Evolutionary conservation across 2,797 vertebrate genomes (phyloP).

Genomic region (Muraenolepis orangiensis): DNA sequence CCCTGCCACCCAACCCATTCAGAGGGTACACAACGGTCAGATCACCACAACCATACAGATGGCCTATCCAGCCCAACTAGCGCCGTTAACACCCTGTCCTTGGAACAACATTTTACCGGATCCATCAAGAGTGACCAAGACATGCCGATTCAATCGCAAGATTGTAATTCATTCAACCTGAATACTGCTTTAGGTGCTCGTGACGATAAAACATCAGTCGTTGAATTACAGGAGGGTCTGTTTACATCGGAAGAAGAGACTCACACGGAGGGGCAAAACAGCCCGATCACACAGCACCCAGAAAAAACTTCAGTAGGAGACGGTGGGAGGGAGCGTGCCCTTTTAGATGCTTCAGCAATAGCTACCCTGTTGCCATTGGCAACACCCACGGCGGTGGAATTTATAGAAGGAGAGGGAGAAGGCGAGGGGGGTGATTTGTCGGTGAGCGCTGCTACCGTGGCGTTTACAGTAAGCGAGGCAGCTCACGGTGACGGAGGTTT

Average conservation of each 20-base stretch:
- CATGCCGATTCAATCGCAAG: slow-evolving; percentile 47
- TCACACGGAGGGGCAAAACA: slow-evolving; percentile 44
- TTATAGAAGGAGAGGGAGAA: slow-evolving; percentile 72
- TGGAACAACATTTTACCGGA: slow-evolving; percentile 39
- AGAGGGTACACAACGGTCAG: slow-evolving; percentile 47
- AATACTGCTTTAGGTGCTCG: slow-evolving; percentile 18
- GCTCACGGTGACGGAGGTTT: slow-evolving; percentile 36
- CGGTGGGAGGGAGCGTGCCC: slow-evolving; percentile 57
- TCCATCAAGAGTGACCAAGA: slow-evolving; percentile 43
- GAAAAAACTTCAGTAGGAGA: slow-evolving; percentile 63
- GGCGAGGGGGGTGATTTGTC: slow-evolving; percentile 57
- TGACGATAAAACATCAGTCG: slow-evolving; percentile 41
- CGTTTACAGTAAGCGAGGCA: slow-evolving; percentile 44
- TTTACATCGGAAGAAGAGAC: slow-evolving; percentile 44
- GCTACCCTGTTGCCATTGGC: slow-evolving; percentile 74
- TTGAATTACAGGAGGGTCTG: slow-evolving; percentile 44
- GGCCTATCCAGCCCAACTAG: slow-evolving; percentile 42
- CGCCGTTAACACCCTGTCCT: slow-evolving; percentile 35
- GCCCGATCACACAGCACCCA: slow-evolving; percentile 42
- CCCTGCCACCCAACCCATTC: slow-evolving; percentile 36
- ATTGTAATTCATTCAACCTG: slow-evolving; percentile 39
- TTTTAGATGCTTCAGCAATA: slow-evolving; percentile 67
- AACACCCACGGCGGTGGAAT: slow-evolving; percentile 77
- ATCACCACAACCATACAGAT: slow-evolving; percentile 44
- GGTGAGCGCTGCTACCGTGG: slow-evolving; percentile 52